Conservation (phyloP, 35 echinoderm and acorn worm genomes). For the Lytechinus pictus region DNA sequence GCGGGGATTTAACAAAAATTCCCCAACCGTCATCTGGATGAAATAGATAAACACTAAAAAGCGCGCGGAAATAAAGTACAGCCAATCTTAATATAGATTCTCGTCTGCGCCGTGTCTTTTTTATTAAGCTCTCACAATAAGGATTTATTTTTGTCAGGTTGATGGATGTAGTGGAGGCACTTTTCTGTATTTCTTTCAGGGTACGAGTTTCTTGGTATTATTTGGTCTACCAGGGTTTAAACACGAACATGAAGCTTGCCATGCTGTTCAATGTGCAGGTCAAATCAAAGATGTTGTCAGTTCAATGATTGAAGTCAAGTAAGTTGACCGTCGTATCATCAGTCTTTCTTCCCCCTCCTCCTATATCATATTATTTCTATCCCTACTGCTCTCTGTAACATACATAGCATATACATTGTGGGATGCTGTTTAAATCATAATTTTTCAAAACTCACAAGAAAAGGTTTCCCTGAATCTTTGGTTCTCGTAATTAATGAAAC, state of each 20-base stretch:
- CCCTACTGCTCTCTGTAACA: background rate
- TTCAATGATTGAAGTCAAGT: slow-evolving; percentile 80
- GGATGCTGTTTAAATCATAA: too few relatives aligned
- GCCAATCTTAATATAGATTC: background rate
- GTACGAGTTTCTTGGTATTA: slow-evolving; percentile 89
- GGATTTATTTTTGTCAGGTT: background rate
- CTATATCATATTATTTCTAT: background rate
- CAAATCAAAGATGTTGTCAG: slow-evolving; percentile 76
- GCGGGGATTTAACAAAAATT: slow-evolving; percentile 11
- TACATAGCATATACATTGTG: too few relatives aligned
- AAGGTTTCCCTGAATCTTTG: too few relatives aligned
- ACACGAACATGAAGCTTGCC: slow-evolving; percentile 93
- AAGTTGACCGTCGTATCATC: slow-evolving; percentile 29
- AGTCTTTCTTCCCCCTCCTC: background rate
- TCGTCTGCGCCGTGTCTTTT: background rate
- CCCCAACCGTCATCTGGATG: background rate
- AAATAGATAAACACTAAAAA: background rate
- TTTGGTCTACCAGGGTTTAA: slow-evolving; percentile 98
- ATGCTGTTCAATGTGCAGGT: slow-evolving; percentile 90
- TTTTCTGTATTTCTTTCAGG: slow-evolving; percentile 53
- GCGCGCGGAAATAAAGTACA: background rate
- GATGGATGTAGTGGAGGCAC: background rate
- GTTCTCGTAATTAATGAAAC: too few relatives aligned
- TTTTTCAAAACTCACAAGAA: too few relatives aligned
- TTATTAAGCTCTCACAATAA: slow-evolving; percentile 1